Evolutionary conservation across 37 sponge, comb jelly and placozoan species (phyloP).

Genomic region (Halisarca cf. caerulea): DNA sequence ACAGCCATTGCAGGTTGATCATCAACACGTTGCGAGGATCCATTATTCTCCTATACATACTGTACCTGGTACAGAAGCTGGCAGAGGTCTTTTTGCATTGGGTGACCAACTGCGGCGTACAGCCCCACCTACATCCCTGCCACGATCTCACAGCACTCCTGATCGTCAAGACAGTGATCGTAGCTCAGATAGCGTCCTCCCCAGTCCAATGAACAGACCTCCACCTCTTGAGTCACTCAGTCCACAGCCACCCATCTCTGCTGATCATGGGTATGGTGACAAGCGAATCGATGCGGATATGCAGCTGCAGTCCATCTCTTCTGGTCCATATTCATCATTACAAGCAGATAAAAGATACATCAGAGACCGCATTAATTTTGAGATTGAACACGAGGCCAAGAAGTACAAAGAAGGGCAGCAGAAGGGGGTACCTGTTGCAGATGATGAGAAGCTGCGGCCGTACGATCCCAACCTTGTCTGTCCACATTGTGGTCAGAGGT

Average conservation of each 20-base stretch:
- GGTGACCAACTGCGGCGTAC: too few relatives aligned
- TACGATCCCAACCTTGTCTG: slow-evolving; percentile 10
- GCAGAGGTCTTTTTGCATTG: background rate
- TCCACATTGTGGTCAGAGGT: background rate
- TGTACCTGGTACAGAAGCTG: background rate
- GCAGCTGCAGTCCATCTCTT: background rate
- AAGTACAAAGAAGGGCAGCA: background rate
- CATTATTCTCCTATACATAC: background rate
- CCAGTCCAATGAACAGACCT: background rate
- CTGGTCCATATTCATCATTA: background rate
- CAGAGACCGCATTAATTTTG: background rate
- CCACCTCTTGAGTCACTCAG: too few relatives aligned
- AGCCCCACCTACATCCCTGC: background rate
- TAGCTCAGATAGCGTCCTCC: background rate
- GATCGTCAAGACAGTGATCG: background rate
- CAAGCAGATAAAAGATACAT: background rate
- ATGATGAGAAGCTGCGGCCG: slow-evolving; percentile 2
- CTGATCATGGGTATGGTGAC: background rate
- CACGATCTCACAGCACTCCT: slow-evolving; percentile 4
- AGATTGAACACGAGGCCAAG: slow-evolving; percentile 2
- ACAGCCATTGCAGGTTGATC: too few relatives aligned
- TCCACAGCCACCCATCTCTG: background rate
- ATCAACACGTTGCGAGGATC: too few relatives aligned
- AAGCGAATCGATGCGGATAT: background rate
- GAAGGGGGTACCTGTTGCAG: background rate